Percentiles rank a stretch among this genome's conserved stretches.
Evolutionary conservation across 2,113 vertebrate genomes (phyloP).

Genomic region (Gasterosteus aculeatus): DNA sequence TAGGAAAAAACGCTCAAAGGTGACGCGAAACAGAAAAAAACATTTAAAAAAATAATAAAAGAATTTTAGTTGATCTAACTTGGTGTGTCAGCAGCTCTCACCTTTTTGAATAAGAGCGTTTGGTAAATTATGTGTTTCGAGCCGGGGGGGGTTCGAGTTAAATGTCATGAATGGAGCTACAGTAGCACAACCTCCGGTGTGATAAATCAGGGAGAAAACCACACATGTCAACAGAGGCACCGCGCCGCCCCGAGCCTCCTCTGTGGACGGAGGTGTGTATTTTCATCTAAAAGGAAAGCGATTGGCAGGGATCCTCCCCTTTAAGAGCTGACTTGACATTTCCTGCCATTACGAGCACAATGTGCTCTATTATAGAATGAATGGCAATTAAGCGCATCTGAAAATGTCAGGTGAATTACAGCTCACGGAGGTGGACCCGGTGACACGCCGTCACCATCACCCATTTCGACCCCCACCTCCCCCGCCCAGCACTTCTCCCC

Average conservation of each 20-base stretch:
- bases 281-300: slow-evolving; percentile 76
- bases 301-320: slow-evolving; percentile 68
- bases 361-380: slow-evolving; percentile 76
- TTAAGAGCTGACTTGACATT: slow-evolving; percentile 81
- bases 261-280: slow-evolving; percentile 55
- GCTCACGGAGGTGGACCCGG: slow-evolving; percentile 52
- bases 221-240: slow-evolving; percentile 53
- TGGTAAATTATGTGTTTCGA: slow-evolving; percentile 71
- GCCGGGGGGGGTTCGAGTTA: slow-evolving; percentile 44
- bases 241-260: slow-evolving; percentile 17
- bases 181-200: slow-evolving; percentile 60
- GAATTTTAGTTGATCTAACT: slow-evolving; percentile 51
- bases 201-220: slow-evolving; percentile 61
- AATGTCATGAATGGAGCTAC: slow-evolving; percentile 63
- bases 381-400: slow-evolving; percentile 75
- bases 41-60: slow-evolving; percentile 39
- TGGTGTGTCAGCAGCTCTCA: slow-evolving; percentile 60
- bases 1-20: slow-evolving; percentile 52
- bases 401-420: slow-evolving; percentile 79
- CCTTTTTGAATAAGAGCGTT: slow-evolving; percentile 68
- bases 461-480: slow-evolving; percentile 14
- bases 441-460: slow-evolving; percentile 40
- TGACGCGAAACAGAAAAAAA: slow-evolving; percentile 33
- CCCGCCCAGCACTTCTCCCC: not conserved
- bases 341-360: slow-evolving; percentile 77